These are phyloP conservation scores for Schizopygopsis malacanthus DNA, from an alignment of 2,797 vertebrate species.

Conservation along the genomic window DNA sequence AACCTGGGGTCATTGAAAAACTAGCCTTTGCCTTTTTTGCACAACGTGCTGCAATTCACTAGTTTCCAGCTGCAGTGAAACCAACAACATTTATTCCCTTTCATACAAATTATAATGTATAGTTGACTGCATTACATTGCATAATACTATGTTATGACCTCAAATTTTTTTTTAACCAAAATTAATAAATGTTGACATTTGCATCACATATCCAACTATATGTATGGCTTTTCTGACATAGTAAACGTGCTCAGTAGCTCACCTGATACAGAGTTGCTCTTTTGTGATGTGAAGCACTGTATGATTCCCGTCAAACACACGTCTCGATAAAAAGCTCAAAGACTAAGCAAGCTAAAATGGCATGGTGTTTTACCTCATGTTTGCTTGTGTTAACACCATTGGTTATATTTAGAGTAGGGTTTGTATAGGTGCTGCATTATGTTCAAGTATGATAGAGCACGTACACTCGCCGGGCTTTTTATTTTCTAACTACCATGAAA, in stretches of 20 bases:
- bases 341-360: background rate
- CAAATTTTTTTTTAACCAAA: background rate
- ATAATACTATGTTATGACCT: background rate
- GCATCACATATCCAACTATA: background rate
- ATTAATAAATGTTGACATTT: background rate
- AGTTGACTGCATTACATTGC: background rate
- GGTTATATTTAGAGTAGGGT: background rate
- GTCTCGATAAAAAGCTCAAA: too few species aligned
- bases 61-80: background rate
- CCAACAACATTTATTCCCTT: background rate
- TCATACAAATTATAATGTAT: background rate
- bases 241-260: background rate
- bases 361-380: background rate
- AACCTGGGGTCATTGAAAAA: background rate
- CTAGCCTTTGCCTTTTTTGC: background rate
- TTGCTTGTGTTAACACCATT: background rate
- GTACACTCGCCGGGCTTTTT: background rate
- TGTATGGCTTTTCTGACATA: background rate
- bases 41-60: background rate
- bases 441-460: background rate
- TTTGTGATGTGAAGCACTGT: background rate
- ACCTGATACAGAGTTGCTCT: background rate
- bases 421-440: background rate
- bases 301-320: background rate
- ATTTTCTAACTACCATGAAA: background rate